These are phyloP conservation scores for Carassius carassius DNA, from an alignment of 2,113 vertebrate genomes.

Conservation along the genomic window DNA sequence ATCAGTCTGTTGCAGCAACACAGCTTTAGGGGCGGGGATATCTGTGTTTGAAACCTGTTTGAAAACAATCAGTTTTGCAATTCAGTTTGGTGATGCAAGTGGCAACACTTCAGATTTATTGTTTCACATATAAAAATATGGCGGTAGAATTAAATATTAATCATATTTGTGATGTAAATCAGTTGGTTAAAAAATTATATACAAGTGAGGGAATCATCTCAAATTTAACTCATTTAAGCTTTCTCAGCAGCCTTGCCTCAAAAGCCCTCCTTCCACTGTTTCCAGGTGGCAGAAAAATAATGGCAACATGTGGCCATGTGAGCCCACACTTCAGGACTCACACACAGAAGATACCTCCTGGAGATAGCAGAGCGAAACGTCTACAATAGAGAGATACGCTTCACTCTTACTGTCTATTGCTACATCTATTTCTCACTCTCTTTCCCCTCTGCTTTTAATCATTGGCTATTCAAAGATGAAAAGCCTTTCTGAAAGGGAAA, in stretches of 20 bases:
- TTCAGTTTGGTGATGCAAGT: neutral
- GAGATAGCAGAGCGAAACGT: too few species aligned
- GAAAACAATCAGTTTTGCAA: too few species aligned
- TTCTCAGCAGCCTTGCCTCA: neutral
- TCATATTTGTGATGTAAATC: neutral
- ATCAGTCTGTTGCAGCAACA: neutral
- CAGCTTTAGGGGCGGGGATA: neutral
- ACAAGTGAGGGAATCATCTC: neutral
- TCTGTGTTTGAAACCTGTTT: neutral
- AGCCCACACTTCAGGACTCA: neutral
- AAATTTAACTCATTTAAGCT: constrained; percentile 43
- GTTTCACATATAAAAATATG: neutral
- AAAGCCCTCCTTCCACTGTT: neutral
- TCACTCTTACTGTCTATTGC: too few species aligned
- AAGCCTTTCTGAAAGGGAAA: constrained; percentile 32
- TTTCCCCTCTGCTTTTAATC: neutral
- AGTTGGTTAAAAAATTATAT: neutral
- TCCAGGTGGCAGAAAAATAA: neutral
- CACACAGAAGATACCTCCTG: too few species aligned
- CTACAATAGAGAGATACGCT: too few species aligned
- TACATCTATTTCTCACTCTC: too few species aligned
- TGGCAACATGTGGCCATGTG: neutral
- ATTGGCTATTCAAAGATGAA: constrained; percentile 26
- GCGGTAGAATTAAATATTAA: neutral
- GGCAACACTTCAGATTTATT: neutral